phyloP scores from a whole-genome alignment of 1,140 invertebrate genomes.

The Planococcus citri region DNA sequence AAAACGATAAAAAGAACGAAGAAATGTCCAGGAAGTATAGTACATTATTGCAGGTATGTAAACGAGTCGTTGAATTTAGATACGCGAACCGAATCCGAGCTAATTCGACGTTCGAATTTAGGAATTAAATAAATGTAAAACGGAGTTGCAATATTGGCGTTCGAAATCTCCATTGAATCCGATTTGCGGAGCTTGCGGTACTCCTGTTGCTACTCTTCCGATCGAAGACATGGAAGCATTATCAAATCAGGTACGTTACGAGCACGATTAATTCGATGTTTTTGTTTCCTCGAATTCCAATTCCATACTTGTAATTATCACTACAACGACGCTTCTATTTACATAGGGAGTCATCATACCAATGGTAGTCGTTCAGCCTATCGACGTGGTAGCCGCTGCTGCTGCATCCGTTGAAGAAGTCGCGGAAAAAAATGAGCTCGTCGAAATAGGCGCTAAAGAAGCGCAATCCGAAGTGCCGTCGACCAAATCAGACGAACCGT shows the following conservation, averaged over 20 bases:
- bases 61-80: background rate
- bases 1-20: conserved; percentile 80
- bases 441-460: background rate
- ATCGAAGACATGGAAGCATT: conserved; percentile 12
- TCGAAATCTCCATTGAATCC: conserved; percentile 65
- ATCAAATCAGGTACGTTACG: conserved; percentile 13
- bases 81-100: background rate
- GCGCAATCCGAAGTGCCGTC: background rate
- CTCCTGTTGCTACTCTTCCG: background rate
- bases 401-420: background rate
- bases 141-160: conserved; percentile 75
- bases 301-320: no score
- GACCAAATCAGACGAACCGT: background rate
- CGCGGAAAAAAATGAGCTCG: background rate
- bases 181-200: conserved; percentile 39
- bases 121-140: conserved; percentile 81
- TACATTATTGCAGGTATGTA: conserved; percentile 60
- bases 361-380: background rate
- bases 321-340: background rate
- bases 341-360: background rate
- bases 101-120: conserved; percentile 32
- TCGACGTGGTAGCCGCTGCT: no score
- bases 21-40: conserved; percentile 76
- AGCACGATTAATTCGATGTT: no score
- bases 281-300: no score